Conservation (phyloP, 1,140 invertebrate genomes). For the Nylanderia fulva region DNA sequence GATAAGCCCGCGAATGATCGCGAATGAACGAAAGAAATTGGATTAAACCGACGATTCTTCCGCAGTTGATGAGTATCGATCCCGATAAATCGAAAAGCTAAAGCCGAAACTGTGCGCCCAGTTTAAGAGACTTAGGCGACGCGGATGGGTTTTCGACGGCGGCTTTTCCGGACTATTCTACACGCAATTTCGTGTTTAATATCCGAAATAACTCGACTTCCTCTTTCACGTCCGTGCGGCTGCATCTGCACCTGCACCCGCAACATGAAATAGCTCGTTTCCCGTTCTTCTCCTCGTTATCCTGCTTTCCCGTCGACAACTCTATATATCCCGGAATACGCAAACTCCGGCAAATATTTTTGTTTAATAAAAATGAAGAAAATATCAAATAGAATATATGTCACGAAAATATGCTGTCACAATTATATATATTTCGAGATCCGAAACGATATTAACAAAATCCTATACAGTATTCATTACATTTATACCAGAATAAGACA, state of each 20-base stretch:
- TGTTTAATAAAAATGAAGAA: not conserved
- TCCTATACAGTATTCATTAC: conserved; percentile 25
- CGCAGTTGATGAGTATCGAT: conserved; percentile 50
- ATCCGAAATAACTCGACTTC: conserved; percentile 83
- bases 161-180: conserved; percentile 80
- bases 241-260: conserved; percentile 44
- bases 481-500: conserved; percentile 37
- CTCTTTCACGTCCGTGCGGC: conserved; percentile 66
- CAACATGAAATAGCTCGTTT: conserved; percentile 56
- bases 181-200: conserved; percentile 83
- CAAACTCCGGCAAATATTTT: not conserved
- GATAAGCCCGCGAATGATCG: conserved; percentile 33
- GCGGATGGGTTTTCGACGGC: conserved; percentile 65
- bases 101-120: conserved; percentile 31
- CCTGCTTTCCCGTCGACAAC: conserved; percentile 39
- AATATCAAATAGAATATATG: not conserved
- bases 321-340: not conserved
- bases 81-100: conserved; percentile 61
- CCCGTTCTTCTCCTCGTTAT: conserved; percentile 29
- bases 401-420: not conserved
- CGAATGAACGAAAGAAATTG: conserved; percentile 40
- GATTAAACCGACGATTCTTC: conserved; percentile 38
- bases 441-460: conserved; percentile 19
- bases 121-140: conserved; percentile 58
- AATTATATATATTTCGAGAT: not conserved